Evolutionary conservation across 2,113 vertebrate genomes (phyloP).

Genomic region (Pipra filicauda): DNA sequence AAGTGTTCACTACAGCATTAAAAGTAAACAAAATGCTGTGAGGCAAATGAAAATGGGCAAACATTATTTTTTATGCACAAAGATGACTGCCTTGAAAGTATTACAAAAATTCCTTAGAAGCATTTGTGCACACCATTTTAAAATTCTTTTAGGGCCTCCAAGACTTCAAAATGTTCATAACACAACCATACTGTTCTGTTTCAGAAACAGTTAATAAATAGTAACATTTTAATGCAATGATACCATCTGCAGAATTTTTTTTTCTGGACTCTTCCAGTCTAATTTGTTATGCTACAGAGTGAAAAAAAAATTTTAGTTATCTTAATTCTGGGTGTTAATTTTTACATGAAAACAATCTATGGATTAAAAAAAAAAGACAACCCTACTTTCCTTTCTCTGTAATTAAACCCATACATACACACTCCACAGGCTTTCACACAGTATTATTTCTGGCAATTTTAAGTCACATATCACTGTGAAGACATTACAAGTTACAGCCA

Average conservation of each 20-base stretch:
- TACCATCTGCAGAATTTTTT: not conserved
- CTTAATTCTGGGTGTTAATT: not conserved
- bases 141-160: not conserved
- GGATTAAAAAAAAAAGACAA: not conserved
- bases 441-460: not conserved
- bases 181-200: not conserved
- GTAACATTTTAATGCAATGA: not conserved
- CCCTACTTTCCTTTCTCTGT: not conserved
- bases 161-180: not conserved
- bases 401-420: not conserved
- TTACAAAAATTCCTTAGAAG: not conserved
- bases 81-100: not conserved
- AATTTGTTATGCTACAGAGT: not conserved
- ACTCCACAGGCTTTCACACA: not conserved
- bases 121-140: not conserved
- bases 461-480: not conserved
- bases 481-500: not conserved
- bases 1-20: not conserved
- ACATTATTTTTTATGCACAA: not conserved
- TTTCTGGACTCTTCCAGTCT: not conserved
- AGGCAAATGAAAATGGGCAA: not conserved
- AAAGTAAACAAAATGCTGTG: not conserved
- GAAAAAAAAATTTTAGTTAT: not conserved
- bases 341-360: not conserved
- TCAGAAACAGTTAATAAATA: not conserved